These are phyloP conservation scores for Cyprinodon variegatus DNA, from an alignment of 2,113 vertebrate genomes.

Conservation along the genomic window DNA sequence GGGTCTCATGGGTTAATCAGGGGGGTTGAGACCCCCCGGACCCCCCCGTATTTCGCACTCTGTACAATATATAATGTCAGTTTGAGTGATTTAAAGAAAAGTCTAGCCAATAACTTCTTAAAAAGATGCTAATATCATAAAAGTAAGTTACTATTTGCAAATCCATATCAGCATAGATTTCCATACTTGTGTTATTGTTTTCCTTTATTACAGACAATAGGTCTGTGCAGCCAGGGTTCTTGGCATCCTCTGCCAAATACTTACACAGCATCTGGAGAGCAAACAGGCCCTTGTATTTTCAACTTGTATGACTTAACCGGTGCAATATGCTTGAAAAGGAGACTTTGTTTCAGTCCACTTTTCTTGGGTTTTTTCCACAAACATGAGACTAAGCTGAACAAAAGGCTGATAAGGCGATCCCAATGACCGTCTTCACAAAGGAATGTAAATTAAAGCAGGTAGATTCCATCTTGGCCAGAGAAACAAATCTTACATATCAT, in stretches of 20 bases:
- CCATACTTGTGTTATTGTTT: background rate
- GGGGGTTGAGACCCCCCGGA: no score
- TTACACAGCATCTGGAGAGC: background rate
- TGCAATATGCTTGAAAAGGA: slow-evolving; percentile 3
- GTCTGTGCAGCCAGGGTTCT: background rate
- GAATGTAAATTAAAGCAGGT: slow-evolving; percentile 48
- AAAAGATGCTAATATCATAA: no score
- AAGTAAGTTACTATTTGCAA: background rate
- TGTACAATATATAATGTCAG: background rate
- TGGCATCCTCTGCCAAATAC: background rate
- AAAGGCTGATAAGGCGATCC: slow-evolving; percentile 17
- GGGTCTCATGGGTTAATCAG: no score
- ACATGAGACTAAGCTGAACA: background rate
- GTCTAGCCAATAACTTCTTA: background rate
- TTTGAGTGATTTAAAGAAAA: background rate
- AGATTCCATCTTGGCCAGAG: slow-evolving; percentile 27
- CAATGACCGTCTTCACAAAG: slow-evolving; percentile 17
- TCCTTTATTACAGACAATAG: background rate
- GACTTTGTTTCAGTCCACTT: background rate
- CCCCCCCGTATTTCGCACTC: no score
- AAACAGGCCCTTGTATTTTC: background rate
- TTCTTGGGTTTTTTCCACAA: background rate
- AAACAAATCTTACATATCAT: slow-evolving; percentile 57
- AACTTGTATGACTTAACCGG: background rate
- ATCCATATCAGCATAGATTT: background rate